A percentile compares a stretch with the other conserved stretches of the same genome.
phyloP scores from a whole-genome alignment of 2,797 vertebrate species.

The Amblyraja radiata region DNA sequence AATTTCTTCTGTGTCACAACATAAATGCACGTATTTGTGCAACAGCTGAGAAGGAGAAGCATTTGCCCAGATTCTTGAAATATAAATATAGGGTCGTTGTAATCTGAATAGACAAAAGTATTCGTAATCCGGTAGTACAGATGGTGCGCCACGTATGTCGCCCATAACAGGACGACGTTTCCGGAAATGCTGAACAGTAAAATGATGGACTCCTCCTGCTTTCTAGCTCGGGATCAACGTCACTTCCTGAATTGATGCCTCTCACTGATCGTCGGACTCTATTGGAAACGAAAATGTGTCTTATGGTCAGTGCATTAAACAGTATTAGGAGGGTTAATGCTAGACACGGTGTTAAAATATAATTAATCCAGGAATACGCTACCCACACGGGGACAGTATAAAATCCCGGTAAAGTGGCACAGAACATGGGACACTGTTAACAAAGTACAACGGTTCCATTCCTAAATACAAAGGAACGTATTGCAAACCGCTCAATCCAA shows the following conservation, averaged over 20 bases:
- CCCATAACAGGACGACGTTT: too few relatives aligned
- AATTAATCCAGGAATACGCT: neutral
- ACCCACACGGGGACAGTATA: neutral
- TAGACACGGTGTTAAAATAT: neutral
- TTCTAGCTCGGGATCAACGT: neutral
- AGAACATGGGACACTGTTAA: neutral
- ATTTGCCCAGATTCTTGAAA: too few relatives aligned
- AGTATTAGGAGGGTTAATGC: neutral
- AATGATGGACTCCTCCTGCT: too few relatives aligned
- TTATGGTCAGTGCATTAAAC: neutral
- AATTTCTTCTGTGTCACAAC: too few relatives aligned
- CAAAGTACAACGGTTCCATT: neutral
- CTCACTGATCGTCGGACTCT: neutral
- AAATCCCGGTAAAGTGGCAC: neutral
- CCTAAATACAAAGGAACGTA: neutral
- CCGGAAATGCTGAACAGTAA: too few relatives aligned
- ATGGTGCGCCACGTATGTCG: too few relatives aligned
- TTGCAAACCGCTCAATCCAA: neutral
- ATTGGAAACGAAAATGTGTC: neutral
- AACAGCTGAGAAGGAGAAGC: too few relatives aligned
- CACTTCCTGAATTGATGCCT: neutral
- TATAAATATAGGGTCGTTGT: too few relatives aligned
- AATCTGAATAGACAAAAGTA: too few relatives aligned
- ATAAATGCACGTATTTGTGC: too few relatives aligned
- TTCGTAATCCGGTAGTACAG: too few relatives aligned